Percentiles rank a stretch among this genome's conserved stretches.
Conservation (phyloP, 2,797 vertebrate genomes). For the Spondyliosoma cantharus region DNA sequence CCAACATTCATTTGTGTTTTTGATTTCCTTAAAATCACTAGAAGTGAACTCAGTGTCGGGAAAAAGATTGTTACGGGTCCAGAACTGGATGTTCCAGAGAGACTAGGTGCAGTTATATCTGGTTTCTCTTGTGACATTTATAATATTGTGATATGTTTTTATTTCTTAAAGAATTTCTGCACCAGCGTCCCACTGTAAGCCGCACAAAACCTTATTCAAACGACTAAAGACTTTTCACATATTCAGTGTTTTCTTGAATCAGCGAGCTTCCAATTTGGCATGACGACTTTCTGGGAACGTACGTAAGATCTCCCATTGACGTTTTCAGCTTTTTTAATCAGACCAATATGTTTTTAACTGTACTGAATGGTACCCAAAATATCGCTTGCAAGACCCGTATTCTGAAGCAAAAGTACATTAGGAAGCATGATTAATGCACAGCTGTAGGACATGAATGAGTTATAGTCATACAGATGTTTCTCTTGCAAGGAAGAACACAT, state of each 20-base stretch:
- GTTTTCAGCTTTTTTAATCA: slow-evolving; percentile 18
- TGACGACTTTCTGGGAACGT: not conserved
- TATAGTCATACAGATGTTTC: not conserved
- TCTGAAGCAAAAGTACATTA: not conserved
- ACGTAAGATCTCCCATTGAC: not conserved
- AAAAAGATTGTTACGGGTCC: not conserved
- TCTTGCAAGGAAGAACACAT: not conserved
- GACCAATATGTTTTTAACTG: slow-evolving; percentile 15
- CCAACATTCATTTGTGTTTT: not conserved
- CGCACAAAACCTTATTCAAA: slow-evolving; percentile 10
- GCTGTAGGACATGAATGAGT: not conserved
- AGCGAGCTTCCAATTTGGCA: slow-evolving; percentile 18
- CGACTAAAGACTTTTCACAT: slow-evolving; percentile 7
- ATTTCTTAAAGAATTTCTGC: slow-evolving; percentile 12
- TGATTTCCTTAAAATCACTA: not conserved
- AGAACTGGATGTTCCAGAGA: not conserved
- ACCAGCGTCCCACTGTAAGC: not conserved
- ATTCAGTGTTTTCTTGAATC: slow-evolving; percentile 31
- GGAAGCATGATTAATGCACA: not conserved
- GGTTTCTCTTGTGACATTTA: not conserved
- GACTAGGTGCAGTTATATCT: slow-evolving; percentile 18
- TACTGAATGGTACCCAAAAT: not conserved
- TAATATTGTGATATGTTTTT: slow-evolving; percentile 18
- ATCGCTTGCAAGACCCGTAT: not conserved
- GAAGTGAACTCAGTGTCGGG: not conserved